Percentiles rank a stretch among this genome's conserved stretches.
These are phyloP conservation scores for Alethe diademata DNA, from an alignment of 2,113 vertebrate genomes.

Conservation along the genomic window DNA sequence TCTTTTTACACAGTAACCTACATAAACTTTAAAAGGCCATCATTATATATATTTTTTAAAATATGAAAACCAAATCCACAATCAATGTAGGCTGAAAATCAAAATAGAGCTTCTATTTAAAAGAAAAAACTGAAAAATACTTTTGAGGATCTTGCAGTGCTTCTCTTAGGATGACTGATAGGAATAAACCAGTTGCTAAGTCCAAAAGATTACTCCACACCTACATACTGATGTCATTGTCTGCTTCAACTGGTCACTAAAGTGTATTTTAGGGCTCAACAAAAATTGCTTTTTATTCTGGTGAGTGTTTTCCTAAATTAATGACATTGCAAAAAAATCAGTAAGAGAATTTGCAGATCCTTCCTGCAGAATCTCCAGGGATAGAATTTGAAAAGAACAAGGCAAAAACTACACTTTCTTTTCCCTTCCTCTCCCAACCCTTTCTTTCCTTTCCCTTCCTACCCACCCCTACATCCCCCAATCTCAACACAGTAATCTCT, in stretches of 20 bases:
- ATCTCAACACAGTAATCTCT: neutral
- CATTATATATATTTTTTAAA: neutral
- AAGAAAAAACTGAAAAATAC: neutral
- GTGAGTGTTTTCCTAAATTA: neutral
- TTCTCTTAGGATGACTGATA: neutral
- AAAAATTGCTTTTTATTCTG: neutral
- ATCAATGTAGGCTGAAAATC: neutral
- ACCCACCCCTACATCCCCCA: fast-evolving
- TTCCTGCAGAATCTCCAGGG: neutral
- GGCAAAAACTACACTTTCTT: neutral
- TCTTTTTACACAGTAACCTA: neutral
- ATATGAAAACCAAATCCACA: neutral
- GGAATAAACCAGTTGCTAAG: neutral
- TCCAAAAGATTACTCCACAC: neutral
- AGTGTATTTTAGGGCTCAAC: neutral
- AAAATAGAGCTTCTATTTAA: neutral
- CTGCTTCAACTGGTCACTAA: neutral
- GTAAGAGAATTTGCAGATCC: neutral
- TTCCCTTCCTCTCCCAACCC: neutral
- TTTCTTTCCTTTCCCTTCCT: neutral
- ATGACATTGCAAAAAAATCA: neutral
- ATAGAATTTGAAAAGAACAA: neutral
- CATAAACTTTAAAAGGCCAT: neutral
- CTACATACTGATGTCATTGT: neutral
- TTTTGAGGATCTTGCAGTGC: neutral